Conservation (phyloP, 2,888 invertebrate genomes). For the Catotricha subobsoleta region DNA sequence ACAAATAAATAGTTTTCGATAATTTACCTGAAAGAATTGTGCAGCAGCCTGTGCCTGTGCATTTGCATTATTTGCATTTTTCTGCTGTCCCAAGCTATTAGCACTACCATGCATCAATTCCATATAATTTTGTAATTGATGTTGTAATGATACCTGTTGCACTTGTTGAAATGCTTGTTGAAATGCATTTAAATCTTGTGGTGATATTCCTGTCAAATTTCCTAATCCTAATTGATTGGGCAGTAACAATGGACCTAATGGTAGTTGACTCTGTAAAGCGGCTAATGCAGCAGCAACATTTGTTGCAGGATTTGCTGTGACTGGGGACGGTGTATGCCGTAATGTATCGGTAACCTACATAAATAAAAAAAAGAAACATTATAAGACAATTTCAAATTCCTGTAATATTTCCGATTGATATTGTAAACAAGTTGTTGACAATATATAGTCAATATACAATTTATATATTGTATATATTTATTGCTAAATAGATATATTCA, state of each 20-base stretch:
- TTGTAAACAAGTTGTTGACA: constrained; percentile 2
- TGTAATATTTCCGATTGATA: not conserved
- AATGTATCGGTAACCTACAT: constrained; percentile 11
- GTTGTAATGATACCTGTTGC: constrained; percentile 17
- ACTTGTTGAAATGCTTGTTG: constrained; percentile 20
- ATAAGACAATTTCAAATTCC: not conserved
- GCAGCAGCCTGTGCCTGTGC: constrained; percentile 33
- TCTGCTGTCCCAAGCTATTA: constrained; percentile 3
- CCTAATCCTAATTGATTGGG: constrained; percentile 19
- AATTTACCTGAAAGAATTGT: constrained; percentile 48
- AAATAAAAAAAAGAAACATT: not conserved
- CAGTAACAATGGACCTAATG: constrained; percentile 19
- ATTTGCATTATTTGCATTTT: constrained; percentile 5
- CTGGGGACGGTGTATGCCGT: constrained; percentile 11
- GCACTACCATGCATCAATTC: constrained; percentile 20
- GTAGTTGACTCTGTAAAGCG: constrained; percentile 18
- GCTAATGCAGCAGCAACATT: constrained; percentile 15
- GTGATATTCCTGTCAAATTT: constrained; percentile 18
- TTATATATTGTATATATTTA: not conserved
- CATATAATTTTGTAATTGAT: constrained; percentile 26
- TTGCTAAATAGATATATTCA: not conserved
- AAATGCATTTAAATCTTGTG: constrained; percentile 14
- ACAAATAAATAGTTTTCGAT: not conserved
- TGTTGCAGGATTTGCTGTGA: constrained; percentile 15
- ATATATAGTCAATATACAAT: not conserved